Conservation (phyloP, 2,113 vertebrate species). For the Stercorarius parasiticus region DNA sequence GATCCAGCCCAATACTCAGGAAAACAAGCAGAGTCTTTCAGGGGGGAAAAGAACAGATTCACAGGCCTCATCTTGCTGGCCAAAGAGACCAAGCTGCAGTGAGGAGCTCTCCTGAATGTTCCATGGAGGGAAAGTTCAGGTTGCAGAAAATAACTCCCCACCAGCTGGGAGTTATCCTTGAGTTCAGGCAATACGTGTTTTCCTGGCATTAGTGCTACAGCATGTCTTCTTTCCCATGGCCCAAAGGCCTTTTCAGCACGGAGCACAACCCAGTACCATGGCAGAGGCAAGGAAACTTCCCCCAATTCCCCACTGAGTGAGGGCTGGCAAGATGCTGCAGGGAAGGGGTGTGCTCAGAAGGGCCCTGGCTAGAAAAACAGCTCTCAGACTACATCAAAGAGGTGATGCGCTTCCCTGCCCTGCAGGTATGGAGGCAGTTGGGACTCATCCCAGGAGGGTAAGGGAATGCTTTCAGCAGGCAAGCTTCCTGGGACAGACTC, state of each 20-base stretch:
- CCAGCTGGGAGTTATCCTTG: neutral
- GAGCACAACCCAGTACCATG: neutral
- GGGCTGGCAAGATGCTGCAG: neutral
- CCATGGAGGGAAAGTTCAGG: neutral
- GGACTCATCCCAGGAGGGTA: rapidly evolving
- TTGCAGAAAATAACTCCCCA: neutral
- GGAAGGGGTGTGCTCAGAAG: neutral
- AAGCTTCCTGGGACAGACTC: neutral
- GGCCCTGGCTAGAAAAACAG: neutral
- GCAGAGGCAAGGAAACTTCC: neutral
- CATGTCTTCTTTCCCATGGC: neutral
- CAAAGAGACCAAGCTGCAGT: neutral
- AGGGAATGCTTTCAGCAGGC: neutral
- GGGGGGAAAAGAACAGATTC: too few relatives aligned
- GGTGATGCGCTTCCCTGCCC: neutral
- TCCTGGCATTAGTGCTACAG: neutral
- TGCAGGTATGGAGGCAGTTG: neutral
- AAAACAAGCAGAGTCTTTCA: neutral
- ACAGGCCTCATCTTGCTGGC: neutral
- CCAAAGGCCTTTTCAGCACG: neutral
- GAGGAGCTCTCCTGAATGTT: neutral
- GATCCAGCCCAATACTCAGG: too few relatives aligned
- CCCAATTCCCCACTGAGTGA: neutral
- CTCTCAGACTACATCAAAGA: neutral
- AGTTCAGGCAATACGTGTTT: neutral